Evolutionary conservation across 2,113 vertebrate genomes (phyloP).

Genomic region (Galbula dea): DNA sequence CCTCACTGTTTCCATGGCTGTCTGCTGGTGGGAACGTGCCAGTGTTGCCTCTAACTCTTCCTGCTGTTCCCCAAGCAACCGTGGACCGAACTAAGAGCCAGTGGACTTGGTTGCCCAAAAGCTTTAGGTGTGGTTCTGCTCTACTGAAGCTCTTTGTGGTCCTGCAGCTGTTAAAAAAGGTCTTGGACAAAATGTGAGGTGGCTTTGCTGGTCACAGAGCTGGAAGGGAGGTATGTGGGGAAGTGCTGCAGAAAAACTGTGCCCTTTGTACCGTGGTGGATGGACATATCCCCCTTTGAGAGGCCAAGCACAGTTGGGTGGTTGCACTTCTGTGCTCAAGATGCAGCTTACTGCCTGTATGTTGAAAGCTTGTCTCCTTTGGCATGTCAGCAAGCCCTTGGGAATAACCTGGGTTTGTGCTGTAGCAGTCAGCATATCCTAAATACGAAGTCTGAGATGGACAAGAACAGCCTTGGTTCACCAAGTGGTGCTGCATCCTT

Average conservation of each 20-base stretch:
- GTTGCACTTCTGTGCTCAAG: background rate
- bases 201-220: background rate
- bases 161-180: background rate
- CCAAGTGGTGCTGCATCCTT: background rate
- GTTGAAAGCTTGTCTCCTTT: background rate
- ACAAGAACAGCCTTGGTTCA: background rate
- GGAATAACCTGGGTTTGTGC: background rate
- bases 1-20: background rate
- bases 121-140: background rate
- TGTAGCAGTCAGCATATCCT: background rate
- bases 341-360: background rate
- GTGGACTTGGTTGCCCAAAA: background rate
- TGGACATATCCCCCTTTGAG: background rate
- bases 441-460: background rate
- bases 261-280: background rate
- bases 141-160: background rate
- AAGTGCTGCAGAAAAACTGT: background rate
- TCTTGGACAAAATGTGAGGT: no score
- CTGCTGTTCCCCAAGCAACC: background rate
- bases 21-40: background rate
- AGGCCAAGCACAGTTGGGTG: background rate
- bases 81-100: accelerated
- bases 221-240: accelerated
- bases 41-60: accelerated
- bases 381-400: background rate